Conservation (phyloP, 2,113 vertebrate genomes). For the Eonycteris spelaea region DNA sequence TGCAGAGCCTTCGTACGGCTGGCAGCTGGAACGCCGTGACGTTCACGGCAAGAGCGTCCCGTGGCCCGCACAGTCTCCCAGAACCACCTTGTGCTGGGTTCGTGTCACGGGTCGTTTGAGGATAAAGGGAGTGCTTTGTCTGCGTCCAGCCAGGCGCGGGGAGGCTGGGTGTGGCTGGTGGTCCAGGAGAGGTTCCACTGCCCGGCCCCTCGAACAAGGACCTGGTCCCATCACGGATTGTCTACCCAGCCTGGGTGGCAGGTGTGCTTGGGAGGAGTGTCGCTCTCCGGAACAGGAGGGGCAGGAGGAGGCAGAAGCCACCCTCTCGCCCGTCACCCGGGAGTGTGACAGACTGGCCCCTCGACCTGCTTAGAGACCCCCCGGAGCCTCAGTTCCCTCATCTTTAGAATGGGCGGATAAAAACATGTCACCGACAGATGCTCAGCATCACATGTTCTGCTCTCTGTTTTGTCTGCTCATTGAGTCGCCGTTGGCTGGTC, state of each 20-base stretch:
- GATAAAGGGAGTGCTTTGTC: not conserved
- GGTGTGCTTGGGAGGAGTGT: not conserved
- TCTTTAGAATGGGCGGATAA: not conserved
- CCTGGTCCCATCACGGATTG: fast-evolving
- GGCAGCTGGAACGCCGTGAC: fast-evolving
- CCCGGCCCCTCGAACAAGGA: not conserved
- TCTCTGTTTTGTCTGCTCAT: not conserved
- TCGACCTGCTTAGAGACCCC: not conserved
- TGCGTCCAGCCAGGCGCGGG: not conserved
- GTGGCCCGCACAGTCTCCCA: not conserved
- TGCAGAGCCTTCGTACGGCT: not conserved
- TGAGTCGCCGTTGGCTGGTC: not conserved
- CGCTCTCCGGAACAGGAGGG: too few relatives aligned
- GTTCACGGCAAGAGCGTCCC: not conserved
- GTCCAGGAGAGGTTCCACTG: fast-evolving
- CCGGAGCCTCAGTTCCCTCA: not conserved
- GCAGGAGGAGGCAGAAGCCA: not conserved
- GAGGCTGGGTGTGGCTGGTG: not conserved
- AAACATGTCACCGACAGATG: not conserved
- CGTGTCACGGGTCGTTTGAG: not conserved
- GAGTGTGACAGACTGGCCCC: too few relatives aligned
- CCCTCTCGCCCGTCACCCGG: fast-evolving
- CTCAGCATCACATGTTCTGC: fast-evolving
- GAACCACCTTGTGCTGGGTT: not conserved
- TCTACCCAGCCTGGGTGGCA: not conserved